Conservation (phyloP, 2,797 vertebrate genomes). For the Etheostoma nigrum region DNA sequence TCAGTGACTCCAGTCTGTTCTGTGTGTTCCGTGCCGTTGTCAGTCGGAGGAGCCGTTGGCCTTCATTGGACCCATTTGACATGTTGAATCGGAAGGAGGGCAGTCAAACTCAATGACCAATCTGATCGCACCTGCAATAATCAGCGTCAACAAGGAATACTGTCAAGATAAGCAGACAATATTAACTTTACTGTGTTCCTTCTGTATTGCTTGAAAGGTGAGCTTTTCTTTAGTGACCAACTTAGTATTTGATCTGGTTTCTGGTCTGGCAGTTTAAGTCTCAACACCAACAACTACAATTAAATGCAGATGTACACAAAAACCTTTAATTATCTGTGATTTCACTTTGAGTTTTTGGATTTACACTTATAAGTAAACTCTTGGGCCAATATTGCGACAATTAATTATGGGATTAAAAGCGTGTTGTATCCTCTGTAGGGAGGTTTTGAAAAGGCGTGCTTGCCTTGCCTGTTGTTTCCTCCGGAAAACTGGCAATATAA, state of each 20-base stretch:
- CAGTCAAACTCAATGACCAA: no score
- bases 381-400: not conserved
- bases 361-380: slow-evolving; percentile 26
- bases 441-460: slow-evolving; percentile 34
- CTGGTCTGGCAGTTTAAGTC: not conserved
- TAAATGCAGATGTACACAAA: not conserved
- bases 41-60: no score
- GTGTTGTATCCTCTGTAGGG: slow-evolving; percentile 44
- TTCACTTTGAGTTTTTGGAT: slow-evolving; percentile 15
- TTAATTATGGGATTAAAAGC: slow-evolving; percentile 48
- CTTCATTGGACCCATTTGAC: no score
- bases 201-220: not conserved
- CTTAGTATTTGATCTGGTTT: not conserved
- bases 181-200: not conserved
- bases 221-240: not conserved
- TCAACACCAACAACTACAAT: not conserved
- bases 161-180: not conserved
- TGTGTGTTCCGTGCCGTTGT: no score
- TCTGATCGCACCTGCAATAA: not conserved
- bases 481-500: slow-evolving; percentile 62
- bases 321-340: not conserved
- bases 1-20: no score
- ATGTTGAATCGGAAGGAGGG: no score
- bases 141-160: not conserved
- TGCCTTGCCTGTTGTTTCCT: slow-evolving; percentile 41